Percentiles rank a stretch among this genome's conserved stretches.
phyloP scores from a whole-genome alignment of 2,888 invertebrate species.

The Polyploca ridens region DNA sequence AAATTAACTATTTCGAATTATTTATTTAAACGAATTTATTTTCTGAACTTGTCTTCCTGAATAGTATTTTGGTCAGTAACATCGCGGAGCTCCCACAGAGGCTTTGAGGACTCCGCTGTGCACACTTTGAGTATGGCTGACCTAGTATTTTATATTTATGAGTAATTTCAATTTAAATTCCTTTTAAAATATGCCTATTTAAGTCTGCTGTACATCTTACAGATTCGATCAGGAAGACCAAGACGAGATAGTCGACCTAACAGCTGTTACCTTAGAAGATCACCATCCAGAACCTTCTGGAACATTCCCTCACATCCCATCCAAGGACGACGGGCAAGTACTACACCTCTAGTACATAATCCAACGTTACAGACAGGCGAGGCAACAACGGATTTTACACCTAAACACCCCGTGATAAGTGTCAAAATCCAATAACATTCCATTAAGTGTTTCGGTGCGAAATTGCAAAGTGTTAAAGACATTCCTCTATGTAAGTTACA shows the following conservation, averaged over 20 bases:
- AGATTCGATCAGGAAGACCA: constrained; percentile 87
- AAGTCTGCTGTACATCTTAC: constrained; percentile 18
- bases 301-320: constrained; percentile 56
- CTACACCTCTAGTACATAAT: constrained; percentile 78
- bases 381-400: not conserved
- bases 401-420: constrained; percentile 36
- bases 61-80: too few species aligned
- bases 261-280: constrained; percentile 87
- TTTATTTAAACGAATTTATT: too few species aligned
- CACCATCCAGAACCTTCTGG: constrained; percentile 47
- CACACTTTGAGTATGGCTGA: too few species aligned
- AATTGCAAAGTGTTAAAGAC: constrained; percentile 10
- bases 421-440: constrained; percentile 46
- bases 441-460: constrained; percentile 23
- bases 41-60: too few species aligned
- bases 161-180: too few species aligned
- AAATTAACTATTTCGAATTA: too few species aligned
- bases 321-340: constrained; percentile 79
- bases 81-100: too few species aligned
- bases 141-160: too few species aligned
- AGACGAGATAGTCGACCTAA: constrained; percentile 96
- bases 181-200: too few species aligned
- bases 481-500: constrained; percentile 17
- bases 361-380: constrained; percentile 34
- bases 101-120: too few species aligned